phyloP scores from a whole-genome alignment of 2,797 vertebrate genomes.

The Anguilla anguilla region DNA sequence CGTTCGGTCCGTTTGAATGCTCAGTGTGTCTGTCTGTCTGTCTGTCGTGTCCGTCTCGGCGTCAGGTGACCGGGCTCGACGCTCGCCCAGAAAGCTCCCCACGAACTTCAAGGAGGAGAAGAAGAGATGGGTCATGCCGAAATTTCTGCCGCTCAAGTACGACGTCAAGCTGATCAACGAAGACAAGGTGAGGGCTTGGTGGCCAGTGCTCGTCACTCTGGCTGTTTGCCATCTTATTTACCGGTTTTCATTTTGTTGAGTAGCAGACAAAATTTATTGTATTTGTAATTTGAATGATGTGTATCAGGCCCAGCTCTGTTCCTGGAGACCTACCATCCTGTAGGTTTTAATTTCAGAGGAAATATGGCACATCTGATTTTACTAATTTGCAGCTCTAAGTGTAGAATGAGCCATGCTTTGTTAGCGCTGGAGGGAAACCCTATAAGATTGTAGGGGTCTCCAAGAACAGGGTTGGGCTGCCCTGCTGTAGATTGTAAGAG shows the following conservation, averaged over 20 bases:
- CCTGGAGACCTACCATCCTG: too few species aligned
- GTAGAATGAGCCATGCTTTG: too few species aligned
- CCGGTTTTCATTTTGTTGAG: not conserved
- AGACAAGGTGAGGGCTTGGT: constrained; percentile 82
- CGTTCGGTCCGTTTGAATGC: not conserved
- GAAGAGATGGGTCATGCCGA: constrained; percentile 94
- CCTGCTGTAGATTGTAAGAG: too few species aligned
- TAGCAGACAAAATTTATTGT: not conserved
- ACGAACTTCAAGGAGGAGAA: constrained; percentile 91
- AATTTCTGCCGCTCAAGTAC: constrained; percentile 95
- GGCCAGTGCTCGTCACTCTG: not conserved
- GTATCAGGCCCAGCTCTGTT: too few species aligned
- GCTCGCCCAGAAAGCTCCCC: constrained; percentile 92
- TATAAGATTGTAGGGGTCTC: too few species aligned
- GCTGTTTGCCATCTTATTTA: not conserved
- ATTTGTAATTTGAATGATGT: not conserved
- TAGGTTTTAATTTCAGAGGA: too few species aligned
- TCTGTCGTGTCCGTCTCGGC: not conserved
- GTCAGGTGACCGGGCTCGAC: constrained; percentile 87
- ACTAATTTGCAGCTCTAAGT: too few species aligned
- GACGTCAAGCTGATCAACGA: constrained; percentile 92
- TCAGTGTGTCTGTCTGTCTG: not conserved
- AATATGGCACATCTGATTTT: too few species aligned
- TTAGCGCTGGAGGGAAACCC: too few species aligned
- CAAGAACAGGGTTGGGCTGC: too few species aligned